Base-by-base conservation (phyloP, 2,113 vertebrate species). In the Poeciliopsis retropinna region DNA sequence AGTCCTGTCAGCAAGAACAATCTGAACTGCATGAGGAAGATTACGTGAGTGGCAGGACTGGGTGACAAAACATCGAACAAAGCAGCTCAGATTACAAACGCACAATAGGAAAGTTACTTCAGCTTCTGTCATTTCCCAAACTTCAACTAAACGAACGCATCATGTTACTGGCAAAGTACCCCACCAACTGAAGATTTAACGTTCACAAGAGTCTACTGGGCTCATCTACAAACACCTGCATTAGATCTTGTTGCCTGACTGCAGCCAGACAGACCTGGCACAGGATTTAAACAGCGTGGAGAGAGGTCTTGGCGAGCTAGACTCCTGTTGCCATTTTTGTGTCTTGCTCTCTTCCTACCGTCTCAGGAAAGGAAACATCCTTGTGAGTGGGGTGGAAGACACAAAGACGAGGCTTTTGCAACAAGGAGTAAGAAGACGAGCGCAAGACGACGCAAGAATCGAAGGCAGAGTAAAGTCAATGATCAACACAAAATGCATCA, bases 381-480 rank as follows among this genome's bases (percentile, higher is more conserved):
- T 14, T 64, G 60, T 61, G 84, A 76, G 75, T 60, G 39, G 72
- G 73, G 75, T 78, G 88, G 82, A 87, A 78, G 66, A 81, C 78
- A 80, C 73, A 85, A 80, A 80, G 79, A 80, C 29, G 60, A 72
- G 30, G 63, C 51, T 15, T 77, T 75, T 76, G 44, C 71, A 82
- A 85, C 71, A 66, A 25, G 37, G 65, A 81, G 44, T 72, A 77
- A 61, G 73, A 75, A 30, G 31, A 63, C 69, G 28, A 41, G 37
- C 62, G 37, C 30, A 34, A n/a, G 51, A 70, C 5, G 60, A 64
- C 60, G 77, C 39, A 54, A 62, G 75, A 72, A 68, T 67, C 67
- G 15, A 70, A 67, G 51, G 64, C 60, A 32, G 64, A 81, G 85
- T 60, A 89, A 85, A 88, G 85, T 91, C 89, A 83, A 90, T 89